A percentile compares a stretch with the other conserved stretches of the same genome.
Conservation (phyloP, 2,797 vertebrate genomes). For the Discoglossus pictus region DNA sequence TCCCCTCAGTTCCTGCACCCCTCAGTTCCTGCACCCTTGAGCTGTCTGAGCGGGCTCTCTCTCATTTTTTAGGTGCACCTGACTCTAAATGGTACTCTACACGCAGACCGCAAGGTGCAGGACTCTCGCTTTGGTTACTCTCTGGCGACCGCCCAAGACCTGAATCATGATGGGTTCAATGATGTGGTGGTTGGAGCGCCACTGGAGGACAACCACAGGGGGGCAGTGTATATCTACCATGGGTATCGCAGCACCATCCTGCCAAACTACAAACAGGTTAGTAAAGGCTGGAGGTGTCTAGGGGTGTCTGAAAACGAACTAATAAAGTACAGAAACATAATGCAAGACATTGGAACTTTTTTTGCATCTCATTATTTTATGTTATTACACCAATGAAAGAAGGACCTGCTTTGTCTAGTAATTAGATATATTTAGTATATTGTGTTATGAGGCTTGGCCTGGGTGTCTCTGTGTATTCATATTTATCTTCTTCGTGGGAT, state of each 20-base stretch:
- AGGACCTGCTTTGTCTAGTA: no score
- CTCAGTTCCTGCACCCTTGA: background rate
- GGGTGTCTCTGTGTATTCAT: no score
- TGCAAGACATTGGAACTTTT: no score
- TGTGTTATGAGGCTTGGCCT: no score
- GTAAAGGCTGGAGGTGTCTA: no score
- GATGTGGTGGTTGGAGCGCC: slow-evolving; percentile 90
- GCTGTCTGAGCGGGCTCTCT: background rate
- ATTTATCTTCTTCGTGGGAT: no score
- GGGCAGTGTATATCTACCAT: slow-evolving; percentile 89
- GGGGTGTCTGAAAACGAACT: no score
- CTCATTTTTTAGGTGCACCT: slow-evolving; percentile 59
- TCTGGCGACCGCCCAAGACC: slow-evolving; percentile 79
- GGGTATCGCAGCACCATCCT: slow-evolving; percentile 71
- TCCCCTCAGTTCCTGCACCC: background rate
- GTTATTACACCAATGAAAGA: no score
- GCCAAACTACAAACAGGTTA: slow-evolving; percentile 80
- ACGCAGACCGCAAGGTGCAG: slow-evolving; percentile 74
- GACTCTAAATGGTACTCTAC: slow-evolving; percentile 77
- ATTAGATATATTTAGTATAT: no score
- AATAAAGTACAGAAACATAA: no score
- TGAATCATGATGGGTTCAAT: slow-evolving; percentile 84
- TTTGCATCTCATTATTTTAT: no score
- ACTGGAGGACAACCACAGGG: slow-evolving; percentile 87
- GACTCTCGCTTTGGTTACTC: slow-evolving; percentile 89